Evolutionary conservation across 1,140 invertebrate species (phyloP), one percentile per base, ranked within the genome.

Genomic region (Eurytemora carolleeae): DNA sequence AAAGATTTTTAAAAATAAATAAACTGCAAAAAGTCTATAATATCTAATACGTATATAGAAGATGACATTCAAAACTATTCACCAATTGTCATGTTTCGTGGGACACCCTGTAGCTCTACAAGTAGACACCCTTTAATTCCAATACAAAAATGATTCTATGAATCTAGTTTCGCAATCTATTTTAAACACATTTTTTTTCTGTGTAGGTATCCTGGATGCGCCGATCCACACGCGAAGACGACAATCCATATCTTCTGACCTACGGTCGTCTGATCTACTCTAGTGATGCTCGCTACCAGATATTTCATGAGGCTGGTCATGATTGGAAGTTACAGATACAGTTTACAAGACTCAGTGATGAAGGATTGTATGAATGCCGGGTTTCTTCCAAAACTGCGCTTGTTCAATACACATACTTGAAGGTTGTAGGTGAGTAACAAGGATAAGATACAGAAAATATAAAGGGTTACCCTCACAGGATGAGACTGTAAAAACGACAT

Each of bases 281-380:
- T 57, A 82, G 80, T n/a, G 85, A 87, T 65, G 77, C 77, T n/a
- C 75, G 83, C 53, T 84, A 84, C 66, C 80, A 81, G 16, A 70
- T 85, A 55, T 81, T 81, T 59, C 81, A 80, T 68, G 77, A 82
- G 71, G 78, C 79, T 59, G 83, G 82, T n/a, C 84, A 86, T 70
- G 79, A 86, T 69, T 86, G 84, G 84, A 78, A 82, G 65, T 70
- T 86, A 64, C 76, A 80, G 63, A 79, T 86, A 31, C 79, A 81
- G 71, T 82, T 80, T 67, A 80, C 81, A 52, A 83, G 80, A 63
- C 80, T 84, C 68, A 73, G 80, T 25, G 84, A 87, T 69, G 78
- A 82, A 64, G 84, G 84, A 26, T 74, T 77, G 65, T 86, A 86
- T 72, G 83, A 85, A 70, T 86, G 84, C 69, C 83, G 86, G 76